These are phyloP conservation scores for Mythimna loreyi DNA, from an alignment of 2,888 invertebrate species.

Conservation along the genomic window DNA sequence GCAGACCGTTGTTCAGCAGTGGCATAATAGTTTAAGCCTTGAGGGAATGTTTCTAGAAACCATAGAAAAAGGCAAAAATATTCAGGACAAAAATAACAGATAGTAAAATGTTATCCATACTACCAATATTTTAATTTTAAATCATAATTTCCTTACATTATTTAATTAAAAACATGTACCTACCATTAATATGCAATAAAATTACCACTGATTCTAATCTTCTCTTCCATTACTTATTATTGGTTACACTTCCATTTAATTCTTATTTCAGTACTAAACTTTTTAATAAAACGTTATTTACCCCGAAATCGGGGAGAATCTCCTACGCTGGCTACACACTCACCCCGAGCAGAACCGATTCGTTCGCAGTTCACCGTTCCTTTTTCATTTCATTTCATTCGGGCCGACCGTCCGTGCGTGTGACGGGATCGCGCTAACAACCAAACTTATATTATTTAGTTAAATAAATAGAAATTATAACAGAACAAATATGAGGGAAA, in stretches of 20 bases:
- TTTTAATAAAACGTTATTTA: constrained; percentile 23
- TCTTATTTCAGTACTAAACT: constrained; percentile 3
- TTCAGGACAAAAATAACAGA: background rate
- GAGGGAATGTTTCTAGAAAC: too few species aligned
- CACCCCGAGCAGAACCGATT: constrained; percentile 78
- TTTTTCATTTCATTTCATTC: constrained; percentile 79
- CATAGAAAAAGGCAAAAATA: too few species aligned
- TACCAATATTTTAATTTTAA: constrained; percentile 1
- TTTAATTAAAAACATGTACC: background rate
- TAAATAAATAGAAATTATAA: constrained; percentile 68
- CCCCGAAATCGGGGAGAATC: constrained; percentile 66
- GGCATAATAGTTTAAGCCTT: too few species aligned
- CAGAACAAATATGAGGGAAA: constrained; percentile 93
- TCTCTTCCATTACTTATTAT: background rate
- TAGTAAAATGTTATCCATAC: background rate
- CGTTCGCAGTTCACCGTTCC: constrained; percentile 72
- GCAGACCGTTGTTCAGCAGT: too few species aligned
- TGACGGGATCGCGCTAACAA: constrained; percentile 70
- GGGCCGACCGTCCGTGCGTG: constrained; percentile 74
- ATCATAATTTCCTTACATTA: background rate
- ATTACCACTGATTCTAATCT: constrained; percentile 10
- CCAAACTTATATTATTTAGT: constrained; percentile 62
- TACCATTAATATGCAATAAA: background rate
- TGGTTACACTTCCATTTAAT: background rate
- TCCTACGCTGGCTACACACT: constrained; percentile 72